Base-by-base conservation (phyloP, 2,888 invertebrate species). In the Hyppa rectilinea region DNA sequence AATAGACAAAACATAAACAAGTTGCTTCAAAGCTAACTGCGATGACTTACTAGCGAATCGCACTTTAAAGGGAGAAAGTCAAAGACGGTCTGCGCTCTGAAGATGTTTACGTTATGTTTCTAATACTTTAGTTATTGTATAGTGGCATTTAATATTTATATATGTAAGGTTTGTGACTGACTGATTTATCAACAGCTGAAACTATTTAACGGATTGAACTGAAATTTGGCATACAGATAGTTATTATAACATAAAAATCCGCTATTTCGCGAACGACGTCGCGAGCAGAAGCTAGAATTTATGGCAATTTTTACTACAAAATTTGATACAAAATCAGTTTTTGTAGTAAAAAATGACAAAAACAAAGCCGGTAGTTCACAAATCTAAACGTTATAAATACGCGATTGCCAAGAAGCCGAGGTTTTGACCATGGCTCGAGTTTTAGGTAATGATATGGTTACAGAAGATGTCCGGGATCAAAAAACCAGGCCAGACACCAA, bases 41-140 rank as follows among this genome's bases (percentile, higher is more conserved):
- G 40, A 67, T 68, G 75, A 75, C 47, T 59, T 75, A 72, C 40
- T 47, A 56, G 66, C 40, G 43, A 59, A 67, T 71, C 71, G 68
- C 64, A 20, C 17, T 55, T 5, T 6, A 71, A 59, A 81, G 79
- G 60, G 67, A 71, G 68, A 58, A 60, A 12, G 81, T 71, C 79
- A 77, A 81, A 40, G 79, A 71, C 81, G 81, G 68, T 61, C 68
- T 63, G 23, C 45, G 53, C 29, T 34, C 53, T n/a, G 17, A 43
- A 49, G 47, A 49, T 59, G 43, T 68, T 72, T 71, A 40, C 64
- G 64, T 34, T 71, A 71, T 23, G 40, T 12, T 29, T 43, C 47
- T 49, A 56, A 43, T 55, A 72, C 23, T 40, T 62, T 40, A 34
- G 34, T 14, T 29, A 40, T 2, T 55, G 4, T 43, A 14, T n/a